Base-by-base conservation (phyloP, 1,140 invertebrate species). In the Drosophila setifemur region DNA sequence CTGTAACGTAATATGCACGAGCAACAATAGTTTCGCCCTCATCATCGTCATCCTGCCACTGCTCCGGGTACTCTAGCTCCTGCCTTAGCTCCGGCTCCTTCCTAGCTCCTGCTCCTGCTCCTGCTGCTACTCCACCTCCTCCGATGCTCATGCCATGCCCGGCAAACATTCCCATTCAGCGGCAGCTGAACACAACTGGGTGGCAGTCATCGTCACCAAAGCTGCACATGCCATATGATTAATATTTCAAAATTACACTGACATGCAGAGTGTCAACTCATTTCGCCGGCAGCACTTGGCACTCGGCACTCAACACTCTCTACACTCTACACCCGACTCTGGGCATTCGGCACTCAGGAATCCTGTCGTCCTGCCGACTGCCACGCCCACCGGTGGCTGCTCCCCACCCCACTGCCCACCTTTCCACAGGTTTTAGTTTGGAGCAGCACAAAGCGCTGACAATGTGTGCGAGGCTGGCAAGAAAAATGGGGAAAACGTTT, bases 221-320 rank as follows among this genome's bases (percentile, higher is more conserved):
- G 66, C 50, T 74, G 61, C 54, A 58, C 77, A 73, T 60, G 67
- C 74, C 71, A 64, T 86, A 57, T 86, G 75, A 86, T 86, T 86
- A 86, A 86, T 86, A 86, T 86, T 86, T 86, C 75, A 86, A 86
- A 86, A 86, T 86, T 86, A 81, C 75, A 85, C 74, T 74, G 82
- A 86, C 81, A 85, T 85, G 81, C 81, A 81, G 86, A 85, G 81
- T 86, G 81, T 86, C 81, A 86, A 86, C 81, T 86, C 81, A 86
- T 76, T 86, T 69, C 44, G 73, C 58, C 45, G 44, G 47, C 45
- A 61, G 45, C 44, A 53, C 44, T 31, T 47, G 47, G 43, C 53
- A 49, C 58, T 23, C 31, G 39, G 50, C 52, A 55, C 58, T 23
- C 31, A 25, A 42, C 52, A 55, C 14, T 16, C 33, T 11, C 11